Evolutionary conservation across 2,113 vertebrate species (phyloP).

Genomic region (Hippolais icterina): DNA sequence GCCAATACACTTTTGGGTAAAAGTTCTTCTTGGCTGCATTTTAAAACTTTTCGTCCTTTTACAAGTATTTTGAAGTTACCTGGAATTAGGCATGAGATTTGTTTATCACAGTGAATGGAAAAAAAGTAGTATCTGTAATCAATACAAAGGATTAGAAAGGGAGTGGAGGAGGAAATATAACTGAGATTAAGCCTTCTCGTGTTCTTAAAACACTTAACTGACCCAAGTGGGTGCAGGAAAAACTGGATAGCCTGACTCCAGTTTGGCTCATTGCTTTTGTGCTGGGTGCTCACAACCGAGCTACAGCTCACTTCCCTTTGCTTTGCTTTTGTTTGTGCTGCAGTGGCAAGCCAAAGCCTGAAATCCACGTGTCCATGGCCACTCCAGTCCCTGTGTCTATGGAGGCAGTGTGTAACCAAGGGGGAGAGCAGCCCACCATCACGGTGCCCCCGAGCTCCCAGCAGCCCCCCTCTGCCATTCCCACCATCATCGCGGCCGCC

Average conservation of each 20-base stretch:
- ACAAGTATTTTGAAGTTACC: neutral
- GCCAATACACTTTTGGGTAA: neutral
- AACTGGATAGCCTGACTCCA: neutral
- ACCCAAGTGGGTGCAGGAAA: neutral
- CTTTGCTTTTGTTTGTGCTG: conserved; percentile 5
- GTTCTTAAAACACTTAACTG: neutral
- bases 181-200: neutral
- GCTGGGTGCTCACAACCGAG: neutral
- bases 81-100: neutral
- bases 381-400: conserved; percentile 87
- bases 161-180: neutral
- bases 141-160: neutral
- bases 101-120: neutral
- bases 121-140: neutral
- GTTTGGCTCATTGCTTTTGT: neutral
- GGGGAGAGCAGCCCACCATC: conserved; percentile 82
- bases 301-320: neutral
- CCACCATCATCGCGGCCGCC: conserved; percentile 83
- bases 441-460: conserved; percentile 78
- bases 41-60: neutral
- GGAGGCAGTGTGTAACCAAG: conserved; percentile 85
- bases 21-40: neutral
- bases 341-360: conserved; percentile 92
- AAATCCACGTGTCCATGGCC: conserved; percentile 90
- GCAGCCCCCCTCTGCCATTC: conserved; percentile 88